A percentile compares a stretch with the other conserved stretches of the same genome.
Conservation (phyloP, 2,113 vertebrate genomes). For the Zootoca vivipara region DNA sequence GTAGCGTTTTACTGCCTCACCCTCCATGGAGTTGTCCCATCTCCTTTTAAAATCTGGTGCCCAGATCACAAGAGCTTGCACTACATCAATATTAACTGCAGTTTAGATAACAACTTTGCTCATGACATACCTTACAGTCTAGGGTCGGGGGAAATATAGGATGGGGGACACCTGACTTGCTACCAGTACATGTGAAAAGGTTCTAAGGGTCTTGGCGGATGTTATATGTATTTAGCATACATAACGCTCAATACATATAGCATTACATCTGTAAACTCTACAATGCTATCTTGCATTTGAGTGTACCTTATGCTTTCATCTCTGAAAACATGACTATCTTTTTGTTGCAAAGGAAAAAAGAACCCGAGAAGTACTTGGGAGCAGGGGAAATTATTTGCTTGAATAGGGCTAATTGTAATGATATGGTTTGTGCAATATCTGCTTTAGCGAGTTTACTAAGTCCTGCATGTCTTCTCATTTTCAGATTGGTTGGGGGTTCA, state of each 20-base stretch:
- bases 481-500: not conserved
- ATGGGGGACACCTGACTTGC: too few relatives aligned
- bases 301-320: not conserved
- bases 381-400: not conserved
- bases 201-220: too few relatives aligned
- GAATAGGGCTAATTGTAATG: not conserved
- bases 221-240: too few relatives aligned
- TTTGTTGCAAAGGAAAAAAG: not conserved
- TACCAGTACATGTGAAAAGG: too few relatives aligned
- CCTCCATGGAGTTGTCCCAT: too few relatives aligned
- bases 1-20: too few relatives aligned
- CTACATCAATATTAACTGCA: too few relatives aligned
- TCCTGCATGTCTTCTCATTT: not conserved
- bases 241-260: too few relatives aligned
- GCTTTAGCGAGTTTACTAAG: slow-evolving; percentile 2
- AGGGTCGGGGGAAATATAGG: too few relatives aligned
- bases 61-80: too few relatives aligned
- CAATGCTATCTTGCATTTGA: not conserved
- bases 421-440: not conserved
- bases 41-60: too few relatives aligned
- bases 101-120: not conserved
- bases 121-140: not conserved
- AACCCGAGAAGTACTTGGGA: not conserved
- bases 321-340: too few relatives aligned
- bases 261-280: slow-evolving; percentile 29